These are phyloP conservation scores for Physocephala rufipes DNA, from an alignment of 2,888 invertebrate genomes.

Conservation along the genomic window DNA sequence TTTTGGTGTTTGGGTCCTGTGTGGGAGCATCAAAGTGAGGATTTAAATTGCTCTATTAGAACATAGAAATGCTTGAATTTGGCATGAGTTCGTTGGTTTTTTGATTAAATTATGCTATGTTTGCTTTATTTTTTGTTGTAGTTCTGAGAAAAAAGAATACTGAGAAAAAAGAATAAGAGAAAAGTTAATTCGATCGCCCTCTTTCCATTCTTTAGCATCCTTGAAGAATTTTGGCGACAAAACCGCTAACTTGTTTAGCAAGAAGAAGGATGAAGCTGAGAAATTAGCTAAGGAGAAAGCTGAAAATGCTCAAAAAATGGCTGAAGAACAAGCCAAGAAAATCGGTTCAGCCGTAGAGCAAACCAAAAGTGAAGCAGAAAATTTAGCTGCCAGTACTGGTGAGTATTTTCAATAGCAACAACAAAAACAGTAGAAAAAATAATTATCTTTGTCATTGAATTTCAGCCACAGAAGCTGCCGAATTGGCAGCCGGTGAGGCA, in stretches of 20 bases:
- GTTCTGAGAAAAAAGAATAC: too few relatives aligned
- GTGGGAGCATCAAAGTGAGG: background rate
- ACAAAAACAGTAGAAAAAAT: constrained; percentile 5
- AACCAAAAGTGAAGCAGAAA: constrained; percentile 69
- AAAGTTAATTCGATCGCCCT: too few relatives aligned
- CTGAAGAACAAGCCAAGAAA: constrained; percentile 73
- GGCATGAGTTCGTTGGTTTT: constrained; percentile 5
- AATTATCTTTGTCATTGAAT: constrained; percentile 10
- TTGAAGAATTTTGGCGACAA: constrained; percentile 78
- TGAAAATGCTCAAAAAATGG: constrained; percentile 70
- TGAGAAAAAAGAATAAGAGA: too few relatives aligned
- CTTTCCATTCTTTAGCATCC: constrained; percentile 67
- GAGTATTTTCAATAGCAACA: constrained; percentile 36
- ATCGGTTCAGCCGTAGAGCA: constrained; percentile 71
- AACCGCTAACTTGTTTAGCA: constrained; percentile 75
- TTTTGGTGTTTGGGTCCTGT: too few relatives aligned
- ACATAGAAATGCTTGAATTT: constrained; percentile 3
- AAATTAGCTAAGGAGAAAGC: constrained; percentile 73
- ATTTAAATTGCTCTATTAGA: background rate
- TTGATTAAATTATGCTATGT: too few relatives aligned
- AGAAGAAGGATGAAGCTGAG: constrained; percentile 77
- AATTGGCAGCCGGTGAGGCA: constrained; percentile 59
- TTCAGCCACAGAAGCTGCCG: constrained; percentile 65
- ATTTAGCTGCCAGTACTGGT: constrained; percentile 68
- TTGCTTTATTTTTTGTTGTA: too few relatives aligned